Evolutionary conservation across 2,888 invertebrate species (phyloP), one percentile per base, ranked within the genome.

Genomic region (Serripes groenlandicus): DNA sequence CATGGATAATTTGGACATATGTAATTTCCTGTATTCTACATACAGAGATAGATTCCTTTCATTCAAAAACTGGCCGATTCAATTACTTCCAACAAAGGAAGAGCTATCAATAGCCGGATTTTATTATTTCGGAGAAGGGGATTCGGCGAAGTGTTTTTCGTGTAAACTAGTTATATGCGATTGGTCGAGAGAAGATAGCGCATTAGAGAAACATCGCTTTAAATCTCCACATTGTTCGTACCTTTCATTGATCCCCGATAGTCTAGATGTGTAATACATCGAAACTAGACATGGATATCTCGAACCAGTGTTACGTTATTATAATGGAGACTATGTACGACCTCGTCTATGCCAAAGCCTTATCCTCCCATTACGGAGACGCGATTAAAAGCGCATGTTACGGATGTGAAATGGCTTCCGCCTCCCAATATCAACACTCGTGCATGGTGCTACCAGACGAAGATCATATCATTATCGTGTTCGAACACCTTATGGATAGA

Each of bases 161-260:
- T 56, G 56, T 56, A 56, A 56, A 56, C 18, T 56, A 56, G 23
- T 56, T 5, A 23, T 56, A 56, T 26, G 26, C 56, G 26, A 56
- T 26, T 56, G 56, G 56, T 15, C 23, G 26, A 15, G 26, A 56
- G 26, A 26, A 11, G 56, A 56, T 26, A 26, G 23, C 23, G 23
- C 56, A 23, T 56, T 15, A 11, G 56, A 56, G 23, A 26, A 56
- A 23, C 56, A 56, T 56, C 56, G 21, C 9, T 11, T 26, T 11
- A 56, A 26, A 56, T 56, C 56, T 11, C 56, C 56, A 56, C 56
- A 56, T 26, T 56, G 56, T 26, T 56, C 56, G 9, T 56, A 56
- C 56, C 23, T 56, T 23, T 11, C 23, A 26, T 23, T 56, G 56
- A 23, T 56, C 23, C 23, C 23, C 26, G 21, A 56, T 26, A 26